Evolutionary conservation across 2,113 vertebrate genomes (phyloP), one percentile per base, ranked within the genome.

Genomic region (Campylorhamphus procurvoides): DNA sequence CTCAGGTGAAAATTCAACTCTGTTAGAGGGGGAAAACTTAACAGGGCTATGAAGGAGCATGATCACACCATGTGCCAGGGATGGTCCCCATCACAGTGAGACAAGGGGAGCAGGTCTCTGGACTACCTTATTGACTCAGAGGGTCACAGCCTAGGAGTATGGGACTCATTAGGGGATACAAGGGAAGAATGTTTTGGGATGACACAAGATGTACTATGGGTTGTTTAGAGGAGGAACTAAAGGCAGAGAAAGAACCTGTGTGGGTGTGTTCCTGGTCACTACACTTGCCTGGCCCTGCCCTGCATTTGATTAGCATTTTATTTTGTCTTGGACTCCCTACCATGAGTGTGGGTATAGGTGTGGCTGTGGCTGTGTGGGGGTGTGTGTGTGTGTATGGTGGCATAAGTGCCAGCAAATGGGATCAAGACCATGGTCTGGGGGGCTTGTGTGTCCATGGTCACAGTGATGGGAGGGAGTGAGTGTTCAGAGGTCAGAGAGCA

Each of bases 401-500:
- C 27, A 6, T 18, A 17, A 52, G 29, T 47, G n/a, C 14, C 58
- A 59, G n/a, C 44, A 52, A 40, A 75, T 0, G 1, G 35, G 56
- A 22, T 42, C 52, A 63, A 49, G 20, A 52, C 19, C 24, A 14
- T 0, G 3, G 22, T 2, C 5, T 6, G 22, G 15, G 27, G 4
- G 5, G 7, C 3, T 2, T 3, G 0, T 42, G 18, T 42, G 40
- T 37, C 23, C 1, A 0, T 52, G 24, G 6, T 33, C 27, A 10
- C 60, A 68, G 47, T 2, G 10, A 19, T 25, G 19, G 44, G n/a
- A 56, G 12, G 24, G 28, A 22, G 17, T 5, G 58, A 52, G 13
- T 22, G 19, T 49, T 66, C 40, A 18, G 56, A 58, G 56, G 19
- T 23, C 56, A 76, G 37, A 24, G 28, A 64, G 20, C 29, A 46